Percentiles rank a stretch among this genome's conserved stretches.
Conservation (phyloP, 2,797 vertebrate genomes). For the Poecilia picta region DNA sequence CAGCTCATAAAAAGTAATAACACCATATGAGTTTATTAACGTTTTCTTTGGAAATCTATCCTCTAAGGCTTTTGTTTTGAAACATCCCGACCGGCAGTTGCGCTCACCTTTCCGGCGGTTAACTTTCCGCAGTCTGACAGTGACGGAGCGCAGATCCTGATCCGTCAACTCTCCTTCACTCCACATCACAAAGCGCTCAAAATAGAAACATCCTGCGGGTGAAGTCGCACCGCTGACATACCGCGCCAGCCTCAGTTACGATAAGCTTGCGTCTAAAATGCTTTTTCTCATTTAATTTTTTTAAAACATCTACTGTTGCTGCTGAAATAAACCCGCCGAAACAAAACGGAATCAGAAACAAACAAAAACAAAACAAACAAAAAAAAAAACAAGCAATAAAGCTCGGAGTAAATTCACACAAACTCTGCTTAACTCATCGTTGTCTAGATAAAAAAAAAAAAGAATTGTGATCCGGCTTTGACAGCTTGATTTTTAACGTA, state of each 20-base stretch:
- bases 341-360: conserved; percentile 1
- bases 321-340: conserved; percentile 14
- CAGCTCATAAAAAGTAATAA: not conserved
- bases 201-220: conserved; percentile 67
- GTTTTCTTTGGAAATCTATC: not conserved
- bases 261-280: conserved; percentile 27
- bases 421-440: not conserved
- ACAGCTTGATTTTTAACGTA: conserved; percentile 2
- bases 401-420: not conserved
- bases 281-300: not conserved
- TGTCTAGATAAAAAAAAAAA: not conserved
- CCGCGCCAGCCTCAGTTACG: conserved; percentile 28
- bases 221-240: conserved; percentile 45
- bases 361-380: too few species aligned
- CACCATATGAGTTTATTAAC: not conserved
- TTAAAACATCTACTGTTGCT: not conserved
- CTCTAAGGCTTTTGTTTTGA: conserved; percentile 54
- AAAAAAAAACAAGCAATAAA: not conserved
- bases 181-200: conserved; percentile 69
- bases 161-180: conserved; percentile 58
- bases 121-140: conserved; percentile 56
- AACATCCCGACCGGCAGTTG: not conserved
- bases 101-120: not conserved
- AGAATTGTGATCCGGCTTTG: not conserved
- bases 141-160: conserved; percentile 76